Percentiles rank a stretch among this genome's conserved stretches.
Conservation (phyloP, 2,797 vertebrate genomes). For the Tapera naevia region DNA sequence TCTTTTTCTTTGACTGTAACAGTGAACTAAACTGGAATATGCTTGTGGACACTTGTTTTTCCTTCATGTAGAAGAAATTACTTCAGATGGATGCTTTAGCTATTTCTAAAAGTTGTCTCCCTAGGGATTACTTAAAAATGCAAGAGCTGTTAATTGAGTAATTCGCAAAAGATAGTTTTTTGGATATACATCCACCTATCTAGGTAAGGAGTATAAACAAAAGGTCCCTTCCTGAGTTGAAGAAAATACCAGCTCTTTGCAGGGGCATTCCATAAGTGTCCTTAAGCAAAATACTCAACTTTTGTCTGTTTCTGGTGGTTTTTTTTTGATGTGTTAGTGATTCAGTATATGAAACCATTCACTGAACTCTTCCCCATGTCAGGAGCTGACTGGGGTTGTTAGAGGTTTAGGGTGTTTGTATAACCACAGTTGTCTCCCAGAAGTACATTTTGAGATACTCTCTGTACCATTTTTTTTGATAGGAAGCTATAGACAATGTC, state of each 20-base stretch:
- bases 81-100: not conserved
- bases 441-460: not conserved
- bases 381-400: not conserved
- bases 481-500: not conserved
- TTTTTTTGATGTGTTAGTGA: not conserved
- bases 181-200: not conserved
- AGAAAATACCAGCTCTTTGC: not conserved
- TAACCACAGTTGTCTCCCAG: not conserved
- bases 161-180: not conserved
- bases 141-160: not conserved
- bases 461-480: not conserved
- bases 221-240: not conserved
- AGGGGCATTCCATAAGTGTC: not conserved
- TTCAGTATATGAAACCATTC: not conserved
- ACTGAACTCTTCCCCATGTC: not conserved
- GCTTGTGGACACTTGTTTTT: not conserved
- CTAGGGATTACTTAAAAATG: not conserved
- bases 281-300: not conserved
- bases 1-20: not conserved
- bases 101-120: not conserved
- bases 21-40: not conserved
- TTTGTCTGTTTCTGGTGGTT: not conserved
- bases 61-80: not conserved
- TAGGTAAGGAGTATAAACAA: not conserved
- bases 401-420: not conserved